Conservation (phyloP, 2,888 invertebrate species). For the Meiosimyza decipiens region DNA sequence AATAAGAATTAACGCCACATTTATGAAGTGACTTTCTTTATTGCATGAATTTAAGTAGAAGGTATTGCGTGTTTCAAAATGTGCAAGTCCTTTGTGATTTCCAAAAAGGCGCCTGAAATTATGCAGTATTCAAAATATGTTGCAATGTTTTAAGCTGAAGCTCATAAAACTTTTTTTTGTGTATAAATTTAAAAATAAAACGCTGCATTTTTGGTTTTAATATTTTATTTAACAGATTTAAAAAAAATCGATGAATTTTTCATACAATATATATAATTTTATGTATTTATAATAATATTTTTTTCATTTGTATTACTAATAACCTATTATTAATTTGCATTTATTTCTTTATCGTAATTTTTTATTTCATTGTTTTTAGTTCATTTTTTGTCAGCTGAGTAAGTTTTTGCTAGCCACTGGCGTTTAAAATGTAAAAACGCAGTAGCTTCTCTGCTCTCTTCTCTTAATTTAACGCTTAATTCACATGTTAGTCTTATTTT, state of each 20-base stretch:
- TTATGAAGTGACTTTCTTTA: too few species aligned
- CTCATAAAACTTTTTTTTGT: not conserved
- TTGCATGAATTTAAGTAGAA: too few species aligned
- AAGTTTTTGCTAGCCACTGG: too few species aligned
- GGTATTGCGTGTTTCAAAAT: too few species aligned
- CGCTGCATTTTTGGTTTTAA: constrained; percentile 46
- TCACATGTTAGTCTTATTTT: constrained; percentile 26
- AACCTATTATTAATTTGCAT: constrained; percentile 28
- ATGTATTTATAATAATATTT: constrained; percentile 18
- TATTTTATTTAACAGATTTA: constrained; percentile 63
- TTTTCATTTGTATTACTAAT: constrained; percentile 21
- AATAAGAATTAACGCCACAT: too few species aligned
- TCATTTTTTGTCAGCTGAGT: not conserved
- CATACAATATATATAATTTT: constrained; percentile 34
- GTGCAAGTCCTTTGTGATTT: too few species aligned
- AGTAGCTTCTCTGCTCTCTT: constrained; percentile 9
- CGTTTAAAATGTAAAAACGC: too few species aligned
- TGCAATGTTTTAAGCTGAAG: too few species aligned
- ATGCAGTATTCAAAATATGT: too few species aligned
- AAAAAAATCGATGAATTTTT: constrained; percentile 60
- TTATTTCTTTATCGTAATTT: constrained; percentile 17
- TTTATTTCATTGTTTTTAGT: not conserved
- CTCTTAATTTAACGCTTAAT: constrained; percentile 11
- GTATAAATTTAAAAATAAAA: not conserved
- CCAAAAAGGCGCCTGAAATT: too few species aligned